phyloP scores from a whole-genome alignment of 2,113 vertebrate species.

The Eidolon helvum region DNA sequence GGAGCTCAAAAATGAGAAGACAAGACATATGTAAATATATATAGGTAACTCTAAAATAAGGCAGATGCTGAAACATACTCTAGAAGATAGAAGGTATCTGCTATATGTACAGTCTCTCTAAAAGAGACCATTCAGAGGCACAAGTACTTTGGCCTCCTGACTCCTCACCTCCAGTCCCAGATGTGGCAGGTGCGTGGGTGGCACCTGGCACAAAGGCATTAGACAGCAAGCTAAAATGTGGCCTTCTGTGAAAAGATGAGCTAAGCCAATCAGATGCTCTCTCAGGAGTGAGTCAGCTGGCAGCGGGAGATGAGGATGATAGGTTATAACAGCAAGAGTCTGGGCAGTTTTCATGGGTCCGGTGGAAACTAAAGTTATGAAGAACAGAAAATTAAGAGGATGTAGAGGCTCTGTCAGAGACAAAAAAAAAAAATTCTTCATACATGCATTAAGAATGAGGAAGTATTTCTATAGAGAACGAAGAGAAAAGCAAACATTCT shows the following conservation, averaged over 20 bases:
- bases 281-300: not conserved
- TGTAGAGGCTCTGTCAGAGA: not conserved
- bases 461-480: not conserved
- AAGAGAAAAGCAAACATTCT: not conserved
- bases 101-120: not conserved
- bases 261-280: not conserved
- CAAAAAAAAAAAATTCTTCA: not conserved
- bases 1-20: not conserved
- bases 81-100: not conserved
- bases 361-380: not conserved
- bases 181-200: no score
- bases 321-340: not conserved
- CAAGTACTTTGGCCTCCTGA: not conserved
- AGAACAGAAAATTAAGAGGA: not conserved
- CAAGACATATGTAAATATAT: not conserved
- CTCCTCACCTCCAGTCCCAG: not conserved
- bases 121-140: not conserved
- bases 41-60: not conserved
- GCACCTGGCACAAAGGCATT: not conserved
- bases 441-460: not conserved
- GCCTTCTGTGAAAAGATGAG: not conserved
- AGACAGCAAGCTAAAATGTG: not conserved
- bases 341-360: not conserved
- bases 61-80: not conserved
- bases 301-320: not conserved